phyloP scores from a whole-genome alignment of 1,140 invertebrate species.

The Myzus persicae region DNA sequence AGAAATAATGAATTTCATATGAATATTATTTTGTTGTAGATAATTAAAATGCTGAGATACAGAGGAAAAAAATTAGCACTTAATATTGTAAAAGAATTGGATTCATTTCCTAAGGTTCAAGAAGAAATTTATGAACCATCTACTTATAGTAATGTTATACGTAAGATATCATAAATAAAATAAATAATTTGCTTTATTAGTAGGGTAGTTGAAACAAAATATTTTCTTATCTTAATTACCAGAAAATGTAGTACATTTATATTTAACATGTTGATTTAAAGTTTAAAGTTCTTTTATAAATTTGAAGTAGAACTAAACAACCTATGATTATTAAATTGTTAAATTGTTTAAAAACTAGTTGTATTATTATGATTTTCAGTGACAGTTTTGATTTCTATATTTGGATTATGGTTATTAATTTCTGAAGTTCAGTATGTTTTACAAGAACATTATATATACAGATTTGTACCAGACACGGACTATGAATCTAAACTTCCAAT shows the following conservation, averaged over 20 bases:
- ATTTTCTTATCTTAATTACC: neutral
- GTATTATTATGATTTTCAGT: constrained; percentile 68
- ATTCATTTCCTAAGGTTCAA: constrained; percentile 86
- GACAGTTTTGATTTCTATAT: constrained; percentile 79
- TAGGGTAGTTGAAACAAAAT: neutral
- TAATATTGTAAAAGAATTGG: constrained; percentile 73
- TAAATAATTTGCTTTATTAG: neutral
- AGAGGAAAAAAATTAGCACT: constrained; percentile 68
- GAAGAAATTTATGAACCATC: constrained; percentile 68
- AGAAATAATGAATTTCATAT: neutral
- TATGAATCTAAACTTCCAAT: constrained; percentile 88
- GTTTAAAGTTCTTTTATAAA: no score
- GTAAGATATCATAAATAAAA: constrained; percentile 66
- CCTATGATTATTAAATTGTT: no score
- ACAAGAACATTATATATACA: constrained; percentile 82
- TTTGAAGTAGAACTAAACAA: no score
- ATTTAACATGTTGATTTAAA: no score
- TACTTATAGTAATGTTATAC: constrained; percentile 81
- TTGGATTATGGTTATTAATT: constrained; percentile 82
- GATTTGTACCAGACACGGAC: constrained; percentile 90
- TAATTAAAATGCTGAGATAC: constrained; percentile 59
- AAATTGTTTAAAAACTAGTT: neutral
- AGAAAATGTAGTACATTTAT: neutral
- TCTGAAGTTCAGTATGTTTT: constrained; percentile 87
- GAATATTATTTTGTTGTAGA: constrained; percentile 28